These are phyloP conservation scores for Nannoperca australis DNA, from an alignment of 2,797 vertebrate genomes.

Conservation along the genomic window DNA sequence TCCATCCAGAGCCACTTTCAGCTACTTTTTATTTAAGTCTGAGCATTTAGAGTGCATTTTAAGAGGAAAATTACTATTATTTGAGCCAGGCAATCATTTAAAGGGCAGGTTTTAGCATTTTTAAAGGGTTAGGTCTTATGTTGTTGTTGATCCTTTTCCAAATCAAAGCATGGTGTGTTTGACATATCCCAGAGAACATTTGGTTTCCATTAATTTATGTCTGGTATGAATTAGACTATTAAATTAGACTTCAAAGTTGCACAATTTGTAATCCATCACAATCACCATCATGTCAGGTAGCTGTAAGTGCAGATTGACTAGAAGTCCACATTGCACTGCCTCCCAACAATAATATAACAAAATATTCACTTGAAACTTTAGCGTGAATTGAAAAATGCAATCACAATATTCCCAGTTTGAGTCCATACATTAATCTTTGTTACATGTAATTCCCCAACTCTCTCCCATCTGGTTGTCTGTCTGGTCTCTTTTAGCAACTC, in stretches of 20 bases:
- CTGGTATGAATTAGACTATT: not conserved
- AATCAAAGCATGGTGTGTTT: not conserved
- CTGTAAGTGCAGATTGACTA: not conserved
- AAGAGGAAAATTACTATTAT: not conserved
- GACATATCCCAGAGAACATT: conserved; percentile 2
- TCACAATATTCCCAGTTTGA: too few relatives aligned
- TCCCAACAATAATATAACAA: not conserved
- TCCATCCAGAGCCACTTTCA: not conserved
- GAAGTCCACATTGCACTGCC: not conserved
- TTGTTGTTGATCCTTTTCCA: conserved; percentile 9
- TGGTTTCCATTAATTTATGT: conserved; percentile 8
- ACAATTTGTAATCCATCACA: not conserved
- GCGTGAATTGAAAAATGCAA: not conserved
- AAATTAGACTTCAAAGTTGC: not conserved
- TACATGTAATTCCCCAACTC: not conserved
- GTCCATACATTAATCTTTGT: too few relatives aligned
- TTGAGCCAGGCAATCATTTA: not conserved
- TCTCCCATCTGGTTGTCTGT: not conserved
- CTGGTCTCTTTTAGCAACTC: not conserved
- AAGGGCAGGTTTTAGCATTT: not conserved
- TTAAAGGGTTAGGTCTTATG: not conserved
- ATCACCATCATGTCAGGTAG: not conserved
- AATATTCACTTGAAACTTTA: not conserved
- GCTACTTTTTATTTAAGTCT: not conserved
- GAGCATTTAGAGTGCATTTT: not conserved